phyloP scores from a whole-genome alignment of 2,797 vertebrate genomes.

The Scarus forsteni region DNA sequence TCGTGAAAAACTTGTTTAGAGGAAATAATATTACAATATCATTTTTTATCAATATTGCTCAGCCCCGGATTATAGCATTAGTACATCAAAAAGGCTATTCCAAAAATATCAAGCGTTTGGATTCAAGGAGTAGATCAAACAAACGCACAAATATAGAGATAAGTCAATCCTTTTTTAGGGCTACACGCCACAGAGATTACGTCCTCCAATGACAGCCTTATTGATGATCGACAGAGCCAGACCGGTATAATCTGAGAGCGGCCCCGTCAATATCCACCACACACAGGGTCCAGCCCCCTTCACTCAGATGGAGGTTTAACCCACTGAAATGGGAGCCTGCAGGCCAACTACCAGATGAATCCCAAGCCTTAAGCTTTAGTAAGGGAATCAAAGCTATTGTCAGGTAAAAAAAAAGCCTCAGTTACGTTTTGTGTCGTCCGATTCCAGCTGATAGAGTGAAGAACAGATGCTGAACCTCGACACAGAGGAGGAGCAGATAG shows the following conservation, averaged over 20 bases:
- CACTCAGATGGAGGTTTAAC: conserved; percentile 54
- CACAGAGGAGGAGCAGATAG: conserved; percentile 33
- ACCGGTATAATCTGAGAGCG: conserved; percentile 65
- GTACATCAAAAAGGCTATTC: not conserved
- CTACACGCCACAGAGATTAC: conserved; percentile 54
- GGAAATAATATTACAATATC: too few species aligned
- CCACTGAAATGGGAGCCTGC: conserved; percentile 45
- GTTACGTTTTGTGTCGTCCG: conserved; percentile 38
- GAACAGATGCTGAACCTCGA: conserved; percentile 8
- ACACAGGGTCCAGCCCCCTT: conserved; percentile 44
- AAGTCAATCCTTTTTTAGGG: conserved; percentile 48
- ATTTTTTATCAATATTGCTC: too few species aligned
- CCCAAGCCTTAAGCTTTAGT: conserved; percentile 49
- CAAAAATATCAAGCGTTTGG: conserved; percentile 17
- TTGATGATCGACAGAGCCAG: conserved; percentile 61
- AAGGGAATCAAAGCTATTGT: conserved; percentile 55
- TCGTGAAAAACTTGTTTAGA: too few species aligned
- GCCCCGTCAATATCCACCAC: conserved; percentile 67
- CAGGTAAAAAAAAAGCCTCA: conserved; percentile 17
- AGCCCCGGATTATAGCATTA: not conserved
- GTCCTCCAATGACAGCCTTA: conserved; percentile 56
- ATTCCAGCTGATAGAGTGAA: conserved; percentile 29
- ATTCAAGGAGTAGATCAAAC: conserved; percentile 19
- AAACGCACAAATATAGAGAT: conserved; percentile 28
- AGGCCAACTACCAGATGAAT: conserved; percentile 58